Evolutionary conservation across 1,140 invertebrate species (phyloP).

Genomic region (Hycleus cichorii): DNA sequence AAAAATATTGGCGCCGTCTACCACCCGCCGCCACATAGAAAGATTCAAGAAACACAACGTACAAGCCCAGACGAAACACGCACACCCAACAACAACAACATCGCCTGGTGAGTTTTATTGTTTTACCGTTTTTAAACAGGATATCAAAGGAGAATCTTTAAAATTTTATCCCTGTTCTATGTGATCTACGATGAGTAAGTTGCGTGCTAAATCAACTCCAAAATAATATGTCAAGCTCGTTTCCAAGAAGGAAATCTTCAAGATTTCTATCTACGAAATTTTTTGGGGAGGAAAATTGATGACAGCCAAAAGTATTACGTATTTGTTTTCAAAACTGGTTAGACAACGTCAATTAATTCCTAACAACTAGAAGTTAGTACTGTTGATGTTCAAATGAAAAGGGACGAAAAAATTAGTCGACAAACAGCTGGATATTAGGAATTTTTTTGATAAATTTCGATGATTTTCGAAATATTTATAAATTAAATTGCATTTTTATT

Average conservation of each 20-base stretch:
- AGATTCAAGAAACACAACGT: no score
- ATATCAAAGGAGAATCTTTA: slow-evolving; percentile 2
- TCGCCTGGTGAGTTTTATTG: slow-evolving; percentile 33
- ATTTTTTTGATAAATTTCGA: slow-evolving; percentile 1
- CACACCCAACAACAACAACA: slow-evolving; percentile 20
- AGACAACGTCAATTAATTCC: slow-evolving; percentile 2
- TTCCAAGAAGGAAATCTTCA: no score
- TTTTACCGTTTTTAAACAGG: slow-evolving; percentile 28
- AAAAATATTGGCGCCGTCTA: slow-evolving; percentile 27
- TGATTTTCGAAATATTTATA: neutral
- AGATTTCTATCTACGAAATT: no score
- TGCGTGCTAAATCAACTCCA: no score
- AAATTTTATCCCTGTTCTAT: no score
- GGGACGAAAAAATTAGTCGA: neutral
- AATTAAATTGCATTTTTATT: no score
- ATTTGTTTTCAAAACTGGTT: neutral
- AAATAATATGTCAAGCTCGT: no score
- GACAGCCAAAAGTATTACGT: no score
- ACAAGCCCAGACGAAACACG: slow-evolving; percentile 25
- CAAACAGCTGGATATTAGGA: slow-evolving; percentile 14
- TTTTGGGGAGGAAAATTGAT: no score
- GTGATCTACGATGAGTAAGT: no score
- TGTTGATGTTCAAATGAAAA: no score
- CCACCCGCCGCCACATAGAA: slow-evolving; percentile 20
- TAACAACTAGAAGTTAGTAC: neutral